Evolutionary conservation across 2,113 vertebrate species (phyloP).

Genomic region (Arothron firmamentum): DNA sequence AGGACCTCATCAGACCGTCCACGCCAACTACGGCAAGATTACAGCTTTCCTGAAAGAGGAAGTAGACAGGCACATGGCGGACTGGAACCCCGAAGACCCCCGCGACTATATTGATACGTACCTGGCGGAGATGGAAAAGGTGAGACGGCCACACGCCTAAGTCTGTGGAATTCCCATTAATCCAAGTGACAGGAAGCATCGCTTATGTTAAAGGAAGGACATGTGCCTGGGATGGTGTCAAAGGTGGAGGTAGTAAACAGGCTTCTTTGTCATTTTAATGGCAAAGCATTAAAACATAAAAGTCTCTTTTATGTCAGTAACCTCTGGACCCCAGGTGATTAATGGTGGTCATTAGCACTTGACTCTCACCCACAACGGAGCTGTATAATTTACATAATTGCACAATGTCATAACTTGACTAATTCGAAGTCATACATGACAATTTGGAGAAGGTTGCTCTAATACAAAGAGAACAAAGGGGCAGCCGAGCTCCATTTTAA

Average conservation of each 20-base stretch:
- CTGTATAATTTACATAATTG: no score
- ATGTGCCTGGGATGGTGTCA: no score
- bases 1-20: constrained; percentile 77
- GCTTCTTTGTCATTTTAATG: not conserved
- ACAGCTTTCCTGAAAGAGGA: constrained; percentile 57
- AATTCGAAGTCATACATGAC: no score
- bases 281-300: not conserved
- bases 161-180: not conserved
- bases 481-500: no score
- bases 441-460: no score
- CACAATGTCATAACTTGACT: no score
- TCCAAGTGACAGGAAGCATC: not conserved
- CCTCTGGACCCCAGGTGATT: no score
- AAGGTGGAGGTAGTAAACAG: not conserved
- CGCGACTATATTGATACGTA: constrained; percentile 82
- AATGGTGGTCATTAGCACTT: not conserved
- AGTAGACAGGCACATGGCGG: constrained; percentile 74
- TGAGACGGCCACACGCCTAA: constrained; percentile 27
- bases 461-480: no score
- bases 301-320: no score
- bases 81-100: constrained; percentile 73
- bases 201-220: not conserved
- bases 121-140: constrained; percentile 81
- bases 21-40: constrained; percentile 56
- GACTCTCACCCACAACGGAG: not conserved